Conservation (phyloP, 1,140 invertebrate species). For the Pararge aegeria region DNA sequence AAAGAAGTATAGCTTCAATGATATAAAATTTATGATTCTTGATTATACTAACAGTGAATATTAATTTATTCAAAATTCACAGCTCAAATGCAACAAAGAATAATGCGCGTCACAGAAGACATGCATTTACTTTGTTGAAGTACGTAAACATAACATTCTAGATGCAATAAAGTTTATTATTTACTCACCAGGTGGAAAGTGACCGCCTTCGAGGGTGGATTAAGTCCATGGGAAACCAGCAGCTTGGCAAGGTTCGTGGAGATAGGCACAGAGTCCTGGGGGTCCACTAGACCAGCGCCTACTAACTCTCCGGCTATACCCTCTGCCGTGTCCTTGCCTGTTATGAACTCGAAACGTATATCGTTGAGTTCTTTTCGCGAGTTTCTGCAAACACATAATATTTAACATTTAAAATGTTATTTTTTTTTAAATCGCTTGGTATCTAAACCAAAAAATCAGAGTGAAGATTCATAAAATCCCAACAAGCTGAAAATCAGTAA, state of each 20-base stretch:
- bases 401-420: no score
- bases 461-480: no score
- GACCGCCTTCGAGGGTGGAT: constrained; percentile 83
- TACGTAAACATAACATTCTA: background rate
- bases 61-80: no score
- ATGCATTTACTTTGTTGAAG: background rate
- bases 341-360: constrained; percentile 97
- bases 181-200: constrained; percentile 94
- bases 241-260: constrained; percentile 95
- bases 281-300: constrained; percentile 95
- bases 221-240: constrained; percentile 85
- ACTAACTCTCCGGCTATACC: constrained; percentile 97
- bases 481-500: no score
- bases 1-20: no score
- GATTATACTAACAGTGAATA: no score
- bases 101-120: no score
- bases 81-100: no score
- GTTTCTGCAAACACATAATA: constrained; percentile 79
- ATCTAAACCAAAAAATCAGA: no score
- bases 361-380: constrained; percentile 96
- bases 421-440: no score
- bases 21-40: no score
- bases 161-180: background rate
- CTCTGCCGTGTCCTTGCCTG: constrained; percentile 94
- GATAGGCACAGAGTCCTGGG: constrained; percentile 93